These are phyloP conservation scores for Chrysotoxum bicinctum DNA, from an alignment of 2,888 invertebrate genomes.

Conservation along the genomic window DNA sequence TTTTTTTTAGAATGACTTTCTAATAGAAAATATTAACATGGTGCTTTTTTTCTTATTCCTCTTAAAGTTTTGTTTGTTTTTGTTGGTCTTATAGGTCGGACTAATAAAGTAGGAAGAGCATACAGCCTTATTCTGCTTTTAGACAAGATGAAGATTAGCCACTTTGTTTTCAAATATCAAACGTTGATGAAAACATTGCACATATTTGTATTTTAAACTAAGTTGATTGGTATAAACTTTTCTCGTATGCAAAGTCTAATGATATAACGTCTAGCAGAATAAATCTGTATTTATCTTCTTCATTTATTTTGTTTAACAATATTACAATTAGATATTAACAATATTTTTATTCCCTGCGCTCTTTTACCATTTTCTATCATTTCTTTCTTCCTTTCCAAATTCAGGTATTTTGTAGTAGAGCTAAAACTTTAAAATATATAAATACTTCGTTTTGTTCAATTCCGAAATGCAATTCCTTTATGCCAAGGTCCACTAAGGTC, in stretches of 20 bases:
- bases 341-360: not conserved
- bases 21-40: slow-evolving; percentile 21
- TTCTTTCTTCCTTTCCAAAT: not conserved
- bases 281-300: not conserved
- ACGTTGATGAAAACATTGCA: not conserved
- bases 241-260: no score
- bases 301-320: not conserved
- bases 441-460: no score
- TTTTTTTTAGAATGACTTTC: not conserved
- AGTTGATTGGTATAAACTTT: not conserved
- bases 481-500: no score
- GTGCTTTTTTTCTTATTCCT: not conserved
- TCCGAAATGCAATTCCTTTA: no score
- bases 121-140: not conserved
- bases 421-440: not conserved
- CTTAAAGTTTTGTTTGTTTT: not conserved
- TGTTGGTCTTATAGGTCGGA: not conserved
- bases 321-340: not conserved
- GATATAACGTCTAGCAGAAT: not conserved
- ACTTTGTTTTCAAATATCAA: no score
- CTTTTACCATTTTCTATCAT: not conserved
- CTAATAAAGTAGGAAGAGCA: not conserved
- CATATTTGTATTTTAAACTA: not conserved
- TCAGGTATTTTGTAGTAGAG: not conserved
- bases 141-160: no score